Percentiles rank a stretch among this genome's conserved stretches.
These are phyloP conservation scores for Anadara kagoshimensis DNA, from an alignment of 1,140 invertebrate genomes.

Conservation along the genomic window DNA sequence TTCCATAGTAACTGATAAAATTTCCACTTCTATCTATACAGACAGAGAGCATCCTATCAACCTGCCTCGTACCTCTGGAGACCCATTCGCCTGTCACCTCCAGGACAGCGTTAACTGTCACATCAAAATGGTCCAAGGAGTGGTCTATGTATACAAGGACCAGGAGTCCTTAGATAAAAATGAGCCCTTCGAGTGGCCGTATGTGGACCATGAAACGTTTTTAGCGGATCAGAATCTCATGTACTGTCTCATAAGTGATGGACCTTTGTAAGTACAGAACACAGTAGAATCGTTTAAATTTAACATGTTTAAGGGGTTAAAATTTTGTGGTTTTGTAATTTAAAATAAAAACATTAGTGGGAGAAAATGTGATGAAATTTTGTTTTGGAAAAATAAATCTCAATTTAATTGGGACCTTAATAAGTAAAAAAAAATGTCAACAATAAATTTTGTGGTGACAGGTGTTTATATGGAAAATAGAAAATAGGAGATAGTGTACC, in stretches of 20 bases:
- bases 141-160: slow-evolving; percentile 87
- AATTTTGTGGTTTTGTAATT: too few species aligned
- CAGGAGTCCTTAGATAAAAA: slow-evolving; percentile 78
- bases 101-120: slow-evolving; percentile 81
- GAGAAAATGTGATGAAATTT: too few species aligned
- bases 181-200: slow-evolving; percentile 83
- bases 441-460: too few species aligned
- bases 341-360: too few species aligned
- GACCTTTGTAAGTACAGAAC: slow-evolving; percentile 87
- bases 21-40: slow-evolving; percentile 7
- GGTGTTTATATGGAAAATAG: too few species aligned
- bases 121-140: slow-evolving; percentile 84
- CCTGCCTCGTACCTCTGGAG: slow-evolving; percentile 78
- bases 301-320: too few species aligned
- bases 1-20: too few species aligned
- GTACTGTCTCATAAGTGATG: slow-evolving; percentile 96
- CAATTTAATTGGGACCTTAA: too few species aligned
- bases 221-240: slow-evolving; percentile 74
- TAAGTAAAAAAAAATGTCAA: too few species aligned
- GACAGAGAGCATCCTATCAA: slow-evolving; percentile 64
- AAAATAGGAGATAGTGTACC: neutral
- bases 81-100: slow-evolving; percentile 88
- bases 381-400: too few species aligned
- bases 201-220: slow-evolving; percentile 80
- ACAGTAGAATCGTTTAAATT: neutral